Base-by-base conservation (phyloP, 2,888 invertebrate species). In the Dexiosoma caninum region DNA sequence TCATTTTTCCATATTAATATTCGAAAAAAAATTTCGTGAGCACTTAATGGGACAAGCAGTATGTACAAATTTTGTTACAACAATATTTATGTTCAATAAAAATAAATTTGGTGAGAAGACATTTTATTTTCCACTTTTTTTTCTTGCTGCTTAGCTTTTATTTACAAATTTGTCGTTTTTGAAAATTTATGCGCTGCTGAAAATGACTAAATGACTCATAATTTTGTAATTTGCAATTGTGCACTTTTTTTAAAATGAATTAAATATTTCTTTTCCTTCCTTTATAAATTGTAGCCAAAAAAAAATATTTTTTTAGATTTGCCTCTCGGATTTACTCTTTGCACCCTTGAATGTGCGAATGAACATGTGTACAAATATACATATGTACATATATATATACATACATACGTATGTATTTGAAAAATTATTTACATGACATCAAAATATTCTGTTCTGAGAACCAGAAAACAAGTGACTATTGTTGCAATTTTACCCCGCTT, bases 271-370 rank as follows among this genome's bases (percentile, higher is more conserved):
- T 59, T 57, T 74, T 62, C 62, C 19, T 74, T 62, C 62, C 19
- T 37, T 27, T 64, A 35, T 1, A 57, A 30, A 40, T 40, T 46
- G 19, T 57, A 66, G 74, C 64, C 74, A 74, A 74, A 72, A 49
- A 14, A n/a, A 53, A 27, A 23, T 23, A 71, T 59, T 37, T 30
- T 66, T 19, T 30, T 27, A 0, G 2, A n/a, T 53, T 40, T 19
- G 3, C 40, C 66, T 14, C n/a, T 8, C 40, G 9, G 8, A 3
- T 64, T 23, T 16, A 37, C 23, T 8, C 3, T 30, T 14, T 0
- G 12, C 37, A 7, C 37, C 37, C 51, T 49, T 51, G 4, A 19
- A 9, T 60, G 42, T 1, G 30, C 10, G 27, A 42, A n/a, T 27
- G 27, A n/a, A n/a, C n/a, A n/a, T n/a, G n/a, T n/a, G n/a, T n/a